Evolutionary conservation across 1,140 invertebrate species (phyloP), one percentile per base, ranked within the genome.

Genomic region (Conus ventricosus): DNA sequence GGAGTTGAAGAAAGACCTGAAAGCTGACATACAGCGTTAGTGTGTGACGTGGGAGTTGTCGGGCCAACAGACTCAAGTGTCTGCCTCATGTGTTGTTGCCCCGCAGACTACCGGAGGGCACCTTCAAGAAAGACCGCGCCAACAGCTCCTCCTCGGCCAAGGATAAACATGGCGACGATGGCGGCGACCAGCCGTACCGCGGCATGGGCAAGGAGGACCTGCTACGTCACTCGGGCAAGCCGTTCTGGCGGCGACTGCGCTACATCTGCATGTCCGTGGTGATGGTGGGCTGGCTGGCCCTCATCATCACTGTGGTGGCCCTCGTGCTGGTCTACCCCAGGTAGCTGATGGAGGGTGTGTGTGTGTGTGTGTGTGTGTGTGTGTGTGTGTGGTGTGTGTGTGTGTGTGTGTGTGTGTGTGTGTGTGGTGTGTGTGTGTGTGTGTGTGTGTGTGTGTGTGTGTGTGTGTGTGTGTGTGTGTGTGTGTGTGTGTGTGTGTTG

Each of bases 191-290:
- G 20, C 91, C 91, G 10, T 91, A 90, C 88, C 89, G 92, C 20
- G 92, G 92, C 5, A 92, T 93, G 92, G 91, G 91, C 51, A 93
- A 93, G 80, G 92, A 92, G 27, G 91, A 93, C 53, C 89, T 93
- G 4, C 81, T 93, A 4, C 80, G 87, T 5, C 90, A 91, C 75
- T 93, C 93, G 0, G 90, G 90, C 2, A 90, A 90, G 83, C 92
- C 91, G 0, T 89, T 93, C 17, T 93, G 92, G 92, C 85, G 91
- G 54, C 90, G 89, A 20, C 86, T 93, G 7, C 90, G 92, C 25
- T 89, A 88, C 84, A 85, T 92, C 51, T 92, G 91, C 84, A 92
- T 92, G 55, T 89, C 89, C 4, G 89, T 93, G 20, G 88, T 93
- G 51, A 67, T 93, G 51, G 17, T 91, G 55, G 91, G 90, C 15